Conservation (phyloP, 2,113 vertebrate genomes). For the Trogon surrucura region DNA sequence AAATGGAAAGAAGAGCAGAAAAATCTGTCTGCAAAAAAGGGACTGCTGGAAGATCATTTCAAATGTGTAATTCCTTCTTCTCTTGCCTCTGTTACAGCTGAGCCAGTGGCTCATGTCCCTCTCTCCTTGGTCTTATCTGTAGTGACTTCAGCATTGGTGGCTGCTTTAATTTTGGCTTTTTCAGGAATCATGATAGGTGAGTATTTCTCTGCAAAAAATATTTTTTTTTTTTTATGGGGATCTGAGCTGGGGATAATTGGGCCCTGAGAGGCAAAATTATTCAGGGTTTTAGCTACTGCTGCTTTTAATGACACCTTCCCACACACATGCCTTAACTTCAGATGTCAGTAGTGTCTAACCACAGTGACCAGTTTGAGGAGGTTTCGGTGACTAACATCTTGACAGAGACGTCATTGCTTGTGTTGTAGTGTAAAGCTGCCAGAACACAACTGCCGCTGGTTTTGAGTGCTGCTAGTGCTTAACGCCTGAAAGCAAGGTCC, state of each 20-base stretch:
- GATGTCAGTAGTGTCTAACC: background rate
- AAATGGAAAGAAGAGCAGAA: background rate
- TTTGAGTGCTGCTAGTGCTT: background rate
- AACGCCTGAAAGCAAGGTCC: background rate
- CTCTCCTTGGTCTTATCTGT: constrained; percentile 92
- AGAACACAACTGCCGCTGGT: background rate
- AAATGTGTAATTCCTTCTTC: background rate
- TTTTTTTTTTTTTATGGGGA: constrained; percentile 16
- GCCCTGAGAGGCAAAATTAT: background rate
- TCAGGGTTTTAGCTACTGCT: background rate
- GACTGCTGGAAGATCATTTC: background rate
- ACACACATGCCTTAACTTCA: background rate
- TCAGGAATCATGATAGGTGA: constrained; percentile 98
- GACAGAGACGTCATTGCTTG: background rate
- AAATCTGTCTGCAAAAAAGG: background rate
- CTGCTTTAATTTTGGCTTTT: constrained; percentile 92
- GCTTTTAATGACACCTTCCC: constrained; percentile 5
- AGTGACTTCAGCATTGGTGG: constrained; percentile 93
- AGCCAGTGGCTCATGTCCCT: constrained; percentile 76
- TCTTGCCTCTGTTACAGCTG: constrained; percentile 72
- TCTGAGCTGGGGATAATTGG: constrained; percentile 17
- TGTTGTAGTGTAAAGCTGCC: background rate
- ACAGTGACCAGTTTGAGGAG: background rate
- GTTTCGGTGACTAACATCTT: background rate
- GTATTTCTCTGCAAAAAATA: constrained; percentile 58